Evolutionary conservation across 2,797 vertebrate genomes (phyloP).

Genomic region (Borostomias antarcticus): DNA sequence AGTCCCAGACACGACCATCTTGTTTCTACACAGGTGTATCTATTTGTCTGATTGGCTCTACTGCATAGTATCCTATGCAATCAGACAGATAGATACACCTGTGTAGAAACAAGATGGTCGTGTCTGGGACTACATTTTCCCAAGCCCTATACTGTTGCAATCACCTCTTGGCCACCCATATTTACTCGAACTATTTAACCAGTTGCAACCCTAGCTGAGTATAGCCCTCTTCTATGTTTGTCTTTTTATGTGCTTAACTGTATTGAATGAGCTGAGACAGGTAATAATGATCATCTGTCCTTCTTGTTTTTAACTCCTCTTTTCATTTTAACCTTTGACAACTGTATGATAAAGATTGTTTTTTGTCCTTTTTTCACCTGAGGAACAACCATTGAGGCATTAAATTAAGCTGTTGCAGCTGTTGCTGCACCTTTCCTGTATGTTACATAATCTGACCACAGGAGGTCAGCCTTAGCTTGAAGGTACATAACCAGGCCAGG

Average conservation of each 20-base stretch:
- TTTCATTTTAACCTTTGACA: neutral
- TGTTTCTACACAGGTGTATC: no score
- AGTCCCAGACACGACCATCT: no score
- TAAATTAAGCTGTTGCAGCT: neutral
- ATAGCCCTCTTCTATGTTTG: neutral
- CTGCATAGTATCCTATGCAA: no score
- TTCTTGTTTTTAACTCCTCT: neutral
- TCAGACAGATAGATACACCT: no score
- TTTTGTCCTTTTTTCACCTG: neutral
- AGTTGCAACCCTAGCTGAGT: neutral
- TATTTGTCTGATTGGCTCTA: no score
- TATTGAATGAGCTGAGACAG: neutral
- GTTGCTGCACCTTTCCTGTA: neutral
- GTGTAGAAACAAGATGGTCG: no score
- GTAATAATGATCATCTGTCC: neutral
- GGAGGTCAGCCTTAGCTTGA: conserved; percentile 17
- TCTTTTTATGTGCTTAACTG: neutral
- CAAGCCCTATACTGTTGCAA: no score
- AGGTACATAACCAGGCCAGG: no score
- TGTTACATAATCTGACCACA: conserved; percentile 17
- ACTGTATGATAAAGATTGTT: neutral
- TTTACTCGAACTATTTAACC: neutral
- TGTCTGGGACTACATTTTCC: no score
- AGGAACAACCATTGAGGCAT: neutral
- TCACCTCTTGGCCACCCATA: neutral